These are phyloP conservation scores for Halictus rubicundus DNA, from an alignment of 1,140 invertebrate species.

Conservation along the genomic window DNA sequence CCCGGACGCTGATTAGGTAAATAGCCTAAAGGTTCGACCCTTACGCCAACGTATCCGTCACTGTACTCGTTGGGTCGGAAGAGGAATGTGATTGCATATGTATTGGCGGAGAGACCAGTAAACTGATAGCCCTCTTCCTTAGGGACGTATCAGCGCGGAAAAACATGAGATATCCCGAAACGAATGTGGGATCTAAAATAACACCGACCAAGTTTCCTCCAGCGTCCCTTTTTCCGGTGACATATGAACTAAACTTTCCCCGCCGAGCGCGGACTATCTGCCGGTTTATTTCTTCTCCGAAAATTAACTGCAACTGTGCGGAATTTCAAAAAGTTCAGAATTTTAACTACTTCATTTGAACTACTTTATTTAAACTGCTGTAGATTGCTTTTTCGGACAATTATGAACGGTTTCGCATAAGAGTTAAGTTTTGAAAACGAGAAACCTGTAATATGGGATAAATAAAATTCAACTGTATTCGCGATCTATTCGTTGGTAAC, in stretches of 20 bases:
- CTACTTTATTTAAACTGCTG: no score
- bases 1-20: constrained; percentile 62
- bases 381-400: no score
- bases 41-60: constrained; percentile 48
- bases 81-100: constrained; percentile 43
- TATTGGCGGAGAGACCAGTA: constrained; percentile 31
- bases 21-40: constrained; percentile 52
- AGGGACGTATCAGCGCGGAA: constrained; percentile 35
- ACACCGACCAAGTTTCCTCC: constrained; percentile 29
- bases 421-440: no score
- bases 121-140: constrained; percentile 40
- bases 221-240: background rate
- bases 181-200: constrained; percentile 13
- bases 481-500: no score
- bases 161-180: constrained; percentile 26
- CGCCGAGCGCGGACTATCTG: no score
- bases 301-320: no score
- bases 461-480: no score
- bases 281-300: no score
- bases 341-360: no score
- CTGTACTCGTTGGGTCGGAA: constrained; percentile 21
- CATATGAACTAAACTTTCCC: background rate
- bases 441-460: no score
- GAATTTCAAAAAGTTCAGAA: no score
- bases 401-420: no score